These are phyloP conservation scores for Carassius auratus DNA, from an alignment of 2,113 vertebrate genomes.

Conservation along the genomic window DNA sequence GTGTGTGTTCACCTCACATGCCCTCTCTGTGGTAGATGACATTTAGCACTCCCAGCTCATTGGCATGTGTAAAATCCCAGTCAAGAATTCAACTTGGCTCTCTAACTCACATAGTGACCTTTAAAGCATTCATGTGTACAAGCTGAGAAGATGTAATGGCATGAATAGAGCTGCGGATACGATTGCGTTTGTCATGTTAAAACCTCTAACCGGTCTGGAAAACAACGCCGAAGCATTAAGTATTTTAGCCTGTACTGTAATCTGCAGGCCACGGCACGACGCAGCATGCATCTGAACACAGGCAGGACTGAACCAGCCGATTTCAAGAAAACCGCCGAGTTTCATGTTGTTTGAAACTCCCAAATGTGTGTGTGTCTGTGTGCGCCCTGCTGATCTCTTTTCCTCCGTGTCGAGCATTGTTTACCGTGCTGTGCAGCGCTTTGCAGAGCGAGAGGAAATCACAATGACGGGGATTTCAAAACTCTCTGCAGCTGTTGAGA, in stretches of 20 bases:
- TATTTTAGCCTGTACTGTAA: background rate
- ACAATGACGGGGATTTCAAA: constrained; percentile 78
- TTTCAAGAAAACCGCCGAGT: background rate
- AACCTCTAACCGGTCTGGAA: background rate
- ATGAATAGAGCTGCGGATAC: background rate
- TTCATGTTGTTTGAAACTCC: constrained; percentile 6
- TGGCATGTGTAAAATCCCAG: constrained; percentile 56
- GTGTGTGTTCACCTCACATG: background rate
- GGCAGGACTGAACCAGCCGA: constrained; percentile 15
- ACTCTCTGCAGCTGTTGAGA: constrained; percentile 78
- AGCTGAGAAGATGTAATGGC: constrained; percentile 42
- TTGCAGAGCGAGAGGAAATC: constrained; percentile 76
- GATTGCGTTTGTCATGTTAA: background rate
- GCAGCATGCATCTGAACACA: background rate
- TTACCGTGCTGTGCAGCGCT: constrained; percentile 64
- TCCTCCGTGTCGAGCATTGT: constrained; percentile 50
- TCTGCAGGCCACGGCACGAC: constrained; percentile 9
- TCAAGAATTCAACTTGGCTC: constrained; percentile 52
- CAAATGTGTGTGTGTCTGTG: background rate
- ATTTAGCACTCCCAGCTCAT: constrained; percentile 43
- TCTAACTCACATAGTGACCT: constrained; percentile 58
- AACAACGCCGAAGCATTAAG: background rate
- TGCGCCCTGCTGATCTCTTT: background rate
- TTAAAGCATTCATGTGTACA: constrained; percentile 66
- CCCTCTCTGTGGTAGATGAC: constrained; percentile 3